Evolutionary conservation across 2,113 vertebrate genomes (phyloP).

Genomic region (Chamaea fasciata): DNA sequence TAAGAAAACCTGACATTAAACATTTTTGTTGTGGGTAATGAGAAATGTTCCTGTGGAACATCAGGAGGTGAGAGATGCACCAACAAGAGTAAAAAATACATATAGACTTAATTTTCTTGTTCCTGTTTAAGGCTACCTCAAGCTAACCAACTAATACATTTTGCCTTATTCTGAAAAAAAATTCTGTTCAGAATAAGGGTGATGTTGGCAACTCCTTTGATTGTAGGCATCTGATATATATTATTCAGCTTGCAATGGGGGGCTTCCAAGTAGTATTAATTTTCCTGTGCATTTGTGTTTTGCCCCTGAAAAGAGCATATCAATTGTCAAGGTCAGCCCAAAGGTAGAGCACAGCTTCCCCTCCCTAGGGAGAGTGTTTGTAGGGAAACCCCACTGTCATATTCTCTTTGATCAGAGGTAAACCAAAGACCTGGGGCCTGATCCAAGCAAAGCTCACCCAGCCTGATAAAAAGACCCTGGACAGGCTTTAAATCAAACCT

Average conservation of each 20-base stretch:
- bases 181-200: not conserved
- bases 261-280: not conserved
- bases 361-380: not conserved
- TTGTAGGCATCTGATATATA: not conserved
- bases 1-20: not conserved
- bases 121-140: not conserved
- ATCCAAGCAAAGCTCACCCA: not conserved
- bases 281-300: not conserved
- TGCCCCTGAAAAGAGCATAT: not conserved
- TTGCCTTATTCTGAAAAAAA: not conserved
- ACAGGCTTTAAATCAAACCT: not conserved
- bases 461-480: not conserved
- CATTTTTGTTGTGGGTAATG: not conserved
- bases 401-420: not conserved
- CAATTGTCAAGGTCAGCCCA: not conserved
- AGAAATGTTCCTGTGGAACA: not conserved
- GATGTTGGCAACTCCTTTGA: not conserved
- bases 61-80: not conserved
- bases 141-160: not conserved
- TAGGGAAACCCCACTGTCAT: not conserved
- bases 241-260: not conserved
- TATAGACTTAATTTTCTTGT: not conserved
- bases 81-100: not conserved
- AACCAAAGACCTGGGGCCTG: rapidly evolving
- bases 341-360: not conserved